Evolutionary conservation across 2,888 invertebrate species (phyloP).

Genomic region (Agonopterix arenella): DNA sequence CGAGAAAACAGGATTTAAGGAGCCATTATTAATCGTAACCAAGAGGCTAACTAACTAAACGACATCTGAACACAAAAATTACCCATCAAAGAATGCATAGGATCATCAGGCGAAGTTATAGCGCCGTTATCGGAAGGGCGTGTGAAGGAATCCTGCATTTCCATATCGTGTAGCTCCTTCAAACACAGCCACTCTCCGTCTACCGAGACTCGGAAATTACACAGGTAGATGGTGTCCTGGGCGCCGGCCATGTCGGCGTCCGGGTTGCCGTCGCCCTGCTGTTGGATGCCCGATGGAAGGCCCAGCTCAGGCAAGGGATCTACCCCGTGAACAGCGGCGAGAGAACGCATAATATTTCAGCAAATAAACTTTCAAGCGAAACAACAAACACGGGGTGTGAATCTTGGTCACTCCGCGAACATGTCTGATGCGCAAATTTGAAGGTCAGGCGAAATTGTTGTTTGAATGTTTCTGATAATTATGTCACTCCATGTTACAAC

Average conservation of each 20-base stretch:
- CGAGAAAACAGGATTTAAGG: too few species aligned
- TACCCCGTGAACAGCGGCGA: slow-evolving; percentile 62
- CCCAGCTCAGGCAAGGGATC: slow-evolving; percentile 64
- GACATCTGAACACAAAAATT: slow-evolving; percentile 19
- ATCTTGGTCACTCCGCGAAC: slow-evolving; percentile 56
- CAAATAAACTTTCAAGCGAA: slow-evolving; percentile 66
- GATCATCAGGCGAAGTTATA: slow-evolving; percentile 78
- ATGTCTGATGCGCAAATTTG: slow-evolving; percentile 35
- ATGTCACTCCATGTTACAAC: background rate
- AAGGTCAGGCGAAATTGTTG: slow-evolving; percentile 19
- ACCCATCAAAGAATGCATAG: slow-evolving; percentile 76
- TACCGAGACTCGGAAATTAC: slow-evolving; percentile 97
- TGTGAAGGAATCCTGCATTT: slow-evolving; percentile 85
- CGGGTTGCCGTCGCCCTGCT: slow-evolving; percentile 44
- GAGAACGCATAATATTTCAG: slow-evolving; percentile 71
- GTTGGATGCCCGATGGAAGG: slow-evolving; percentile 50
- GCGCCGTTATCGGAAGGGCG: slow-evolving; percentile 80
- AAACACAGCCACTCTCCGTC: slow-evolving; percentile 98
- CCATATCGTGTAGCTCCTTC: slow-evolving; percentile 95
- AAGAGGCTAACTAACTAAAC: too few species aligned
- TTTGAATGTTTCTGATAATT: background rate
- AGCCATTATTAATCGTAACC: too few species aligned
- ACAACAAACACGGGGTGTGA: slow-evolving; percentile 44
- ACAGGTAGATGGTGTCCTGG: slow-evolving; percentile 97
- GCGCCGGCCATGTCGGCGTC: slow-evolving; percentile 87